Evolutionary conservation across 2,888 invertebrate genomes (phyloP).

Genomic region (Phaonia tiefii): DNA sequence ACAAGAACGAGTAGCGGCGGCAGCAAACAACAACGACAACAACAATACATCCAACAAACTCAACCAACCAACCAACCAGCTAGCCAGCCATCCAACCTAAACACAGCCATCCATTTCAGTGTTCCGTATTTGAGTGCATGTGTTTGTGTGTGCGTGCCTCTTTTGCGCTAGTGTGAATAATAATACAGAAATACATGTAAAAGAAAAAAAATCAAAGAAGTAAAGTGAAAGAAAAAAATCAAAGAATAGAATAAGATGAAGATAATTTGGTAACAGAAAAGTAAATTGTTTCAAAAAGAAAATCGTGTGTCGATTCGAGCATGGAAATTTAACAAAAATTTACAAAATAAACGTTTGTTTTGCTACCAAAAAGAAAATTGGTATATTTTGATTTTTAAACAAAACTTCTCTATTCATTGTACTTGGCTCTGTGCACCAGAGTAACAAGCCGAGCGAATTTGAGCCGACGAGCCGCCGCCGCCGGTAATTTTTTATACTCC

Average conservation of each 20-base stretch:
- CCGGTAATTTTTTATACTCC: too few relatives aligned
- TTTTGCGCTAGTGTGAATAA: constrained; percentile 60
- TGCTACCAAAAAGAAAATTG: too few relatives aligned
- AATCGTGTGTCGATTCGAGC: background rate
- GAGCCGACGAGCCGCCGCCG: too few relatives aligned
- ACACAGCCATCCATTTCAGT: constrained; percentile 66
- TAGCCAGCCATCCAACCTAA: constrained; percentile 59
- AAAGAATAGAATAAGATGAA: constrained; percentile 34
- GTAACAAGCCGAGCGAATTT: too few relatives aligned
- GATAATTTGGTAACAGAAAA: constrained; percentile 36
- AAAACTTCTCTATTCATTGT: too few relatives aligned
- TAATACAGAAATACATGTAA: constrained; percentile 16
- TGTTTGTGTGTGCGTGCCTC: constrained; percentile 56
- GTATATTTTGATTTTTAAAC: too few relatives aligned
- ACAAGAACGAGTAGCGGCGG: constrained; percentile 30
- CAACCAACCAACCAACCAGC: too few relatives aligned
- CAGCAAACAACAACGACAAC: background rate
- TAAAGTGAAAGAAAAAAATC: constrained; percentile 42
- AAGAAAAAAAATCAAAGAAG: constrained; percentile 46
- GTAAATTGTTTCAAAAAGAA: constrained; percentile 35
- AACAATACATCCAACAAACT: constrained; percentile 31
- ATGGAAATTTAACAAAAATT: too few relatives aligned
- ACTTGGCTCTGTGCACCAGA: too few relatives aligned
- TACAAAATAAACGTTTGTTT: too few relatives aligned
- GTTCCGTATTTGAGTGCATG: constrained; percentile 32